Conservation (phyloP, 1,140 invertebrate species). For the Lepidurus apus region DNA sequence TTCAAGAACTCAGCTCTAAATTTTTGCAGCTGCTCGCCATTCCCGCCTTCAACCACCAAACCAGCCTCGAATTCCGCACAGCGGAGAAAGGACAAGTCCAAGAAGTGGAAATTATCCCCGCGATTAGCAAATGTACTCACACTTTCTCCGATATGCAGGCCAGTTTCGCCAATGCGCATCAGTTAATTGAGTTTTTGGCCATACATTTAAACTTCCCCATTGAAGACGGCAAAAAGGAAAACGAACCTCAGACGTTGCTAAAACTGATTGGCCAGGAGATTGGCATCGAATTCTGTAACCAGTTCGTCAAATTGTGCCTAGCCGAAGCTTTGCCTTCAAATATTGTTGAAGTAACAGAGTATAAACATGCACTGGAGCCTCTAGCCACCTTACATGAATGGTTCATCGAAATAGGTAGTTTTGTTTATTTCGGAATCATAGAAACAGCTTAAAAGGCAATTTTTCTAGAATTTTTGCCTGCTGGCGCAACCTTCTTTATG, state of each 20-base stretch:
- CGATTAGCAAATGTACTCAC: slow-evolving; percentile 48
- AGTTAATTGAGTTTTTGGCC: slow-evolving; percentile 56
- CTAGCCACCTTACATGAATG: slow-evolving; percentile 62
- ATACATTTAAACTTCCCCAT: slow-evolving; percentile 55
- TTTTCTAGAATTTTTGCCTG: slow-evolving; percentile 40
- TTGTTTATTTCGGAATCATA: neutral
- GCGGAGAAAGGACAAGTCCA: slow-evolving; percentile 39
- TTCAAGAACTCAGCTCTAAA: slow-evolving; percentile 25
- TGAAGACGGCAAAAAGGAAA: slow-evolving; percentile 49
- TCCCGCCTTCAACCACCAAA: slow-evolving; percentile 52
- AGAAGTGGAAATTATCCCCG: slow-evolving; percentile 43
- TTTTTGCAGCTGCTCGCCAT: slow-evolving; percentile 24
- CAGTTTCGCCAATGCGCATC: slow-evolving; percentile 54
- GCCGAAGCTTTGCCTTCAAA: slow-evolving; percentile 66
- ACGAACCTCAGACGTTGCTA: slow-evolving; percentile 51
- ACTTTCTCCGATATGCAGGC: slow-evolving; percentile 47
- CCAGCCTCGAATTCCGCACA: slow-evolving; percentile 50
- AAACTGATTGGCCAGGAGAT: slow-evolving; percentile 57
- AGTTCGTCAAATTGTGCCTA: slow-evolving; percentile 67
- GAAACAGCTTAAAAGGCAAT: neutral
- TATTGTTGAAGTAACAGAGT: slow-evolving; percentile 61
- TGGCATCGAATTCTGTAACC: slow-evolving; percentile 55
- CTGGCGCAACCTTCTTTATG: slow-evolving; percentile 50
- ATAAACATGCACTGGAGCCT: slow-evolving; percentile 55
- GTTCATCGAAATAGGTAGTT: slow-evolving; percentile 52